Base-by-base conservation (phyloP, 2,888 invertebrate genomes). In the Eupithecia dodoneata region DNA sequence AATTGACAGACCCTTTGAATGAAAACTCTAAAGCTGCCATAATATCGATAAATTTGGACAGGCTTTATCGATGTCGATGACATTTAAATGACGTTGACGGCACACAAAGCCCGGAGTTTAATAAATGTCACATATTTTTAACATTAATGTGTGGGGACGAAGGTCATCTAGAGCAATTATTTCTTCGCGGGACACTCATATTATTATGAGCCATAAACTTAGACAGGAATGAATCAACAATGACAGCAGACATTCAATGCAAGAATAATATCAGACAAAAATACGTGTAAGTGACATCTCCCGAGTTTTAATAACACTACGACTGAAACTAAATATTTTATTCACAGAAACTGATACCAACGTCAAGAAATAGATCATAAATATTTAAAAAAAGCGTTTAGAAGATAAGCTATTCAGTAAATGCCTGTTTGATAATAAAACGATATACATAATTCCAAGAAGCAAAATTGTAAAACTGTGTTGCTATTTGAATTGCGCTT, bases 121-220 rank as follows among this genome's bases (percentile, higher is more conserved):
- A 55, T 47, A 59, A 74, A 49, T 75, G 59, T 52, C 67, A 63
- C 66, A 70, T 59, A 55, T 18, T 59, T 41, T 74, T 30, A 74
- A 63, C 69, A 76, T 74, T 70, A 70, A 71, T 77, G 70, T 70
- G 59, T 52, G 71, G 49, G 45, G 44, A 44, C 59, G 63, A 83
- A 85, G 83, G 84, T 83, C 81, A 84, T 70, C 69, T 72, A 4
- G 74, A 71, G 72, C 86, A 88, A 89, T 89, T 87, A 90, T 87
- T 83, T 84, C 82, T 85, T 85, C 85, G 87, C 86, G 88, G 85
- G 79, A 87, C 89, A 87, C 82, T 89, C 86, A 82, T 80, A 76
- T 81, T 87, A 85, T 18, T 84, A 88, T 87, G 87, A 85, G 82
- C 85, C 88, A 85, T 87, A 86, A 87, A 88, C 79, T 18, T 30